These are phyloP conservation scores for Riptortus pedestris DNA, from an alignment of 1,140 invertebrate genomes.

Conservation along the genomic window DNA sequence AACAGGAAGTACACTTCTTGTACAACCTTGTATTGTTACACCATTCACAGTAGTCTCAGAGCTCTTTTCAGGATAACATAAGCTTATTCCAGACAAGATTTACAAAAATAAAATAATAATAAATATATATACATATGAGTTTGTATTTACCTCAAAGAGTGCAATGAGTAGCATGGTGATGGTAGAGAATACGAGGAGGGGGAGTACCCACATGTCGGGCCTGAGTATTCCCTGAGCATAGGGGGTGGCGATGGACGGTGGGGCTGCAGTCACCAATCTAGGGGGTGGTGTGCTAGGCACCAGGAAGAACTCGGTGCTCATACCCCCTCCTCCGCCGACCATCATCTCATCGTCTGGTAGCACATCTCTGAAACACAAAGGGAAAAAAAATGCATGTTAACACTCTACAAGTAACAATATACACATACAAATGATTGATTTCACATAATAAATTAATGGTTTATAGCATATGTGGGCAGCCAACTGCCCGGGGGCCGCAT, in stretches of 20 bases:
- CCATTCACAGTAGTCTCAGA: too few relatives aligned
- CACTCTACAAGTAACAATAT: too few relatives aligned
- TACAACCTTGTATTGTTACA: too few relatives aligned
- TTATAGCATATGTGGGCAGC: too few relatives aligned
- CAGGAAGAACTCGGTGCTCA: slow-evolving; percentile 33
- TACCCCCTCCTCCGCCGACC: slow-evolving; percentile 28
- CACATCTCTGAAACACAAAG: background rate
- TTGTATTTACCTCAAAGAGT: slow-evolving; percentile 33
- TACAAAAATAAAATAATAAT: too few relatives aligned
- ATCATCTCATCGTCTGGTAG: slow-evolving; percentile 19
- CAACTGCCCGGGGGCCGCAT: too few relatives aligned
- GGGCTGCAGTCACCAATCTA: slow-evolving; percentile 11
- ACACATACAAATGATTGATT: too few relatives aligned
- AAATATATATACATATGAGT: background rate
- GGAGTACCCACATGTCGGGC: slow-evolving; percentile 33
- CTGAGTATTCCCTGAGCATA: slow-evolving; percentile 26
- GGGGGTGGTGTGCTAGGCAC: slow-evolving; percentile 27
- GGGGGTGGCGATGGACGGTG: slow-evolving; percentile 17
- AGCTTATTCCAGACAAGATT: too few relatives aligned
- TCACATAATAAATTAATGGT: too few relatives aligned
- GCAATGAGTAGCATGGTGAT: slow-evolving; percentile 34
- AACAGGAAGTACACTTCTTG: too few relatives aligned
- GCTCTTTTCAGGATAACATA: too few relatives aligned
- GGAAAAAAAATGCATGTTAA: background rate
- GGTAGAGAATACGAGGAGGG: slow-evolving; percentile 33